phyloP scores from a whole-genome alignment of 2,797 vertebrate genomes.

The Sebastes variabilis region DNA sequence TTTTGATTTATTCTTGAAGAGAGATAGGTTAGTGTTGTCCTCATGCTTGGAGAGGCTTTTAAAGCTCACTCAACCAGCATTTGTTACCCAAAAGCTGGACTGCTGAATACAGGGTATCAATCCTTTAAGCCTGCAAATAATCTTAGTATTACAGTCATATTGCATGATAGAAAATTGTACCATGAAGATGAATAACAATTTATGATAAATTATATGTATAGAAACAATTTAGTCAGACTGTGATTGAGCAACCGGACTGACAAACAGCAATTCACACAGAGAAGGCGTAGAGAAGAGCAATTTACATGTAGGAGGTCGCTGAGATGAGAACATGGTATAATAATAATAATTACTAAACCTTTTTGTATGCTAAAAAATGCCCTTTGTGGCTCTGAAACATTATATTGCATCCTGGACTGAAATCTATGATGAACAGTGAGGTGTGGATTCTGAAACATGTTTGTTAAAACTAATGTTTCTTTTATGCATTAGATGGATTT shows the following conservation, averaged over 20 bases:
- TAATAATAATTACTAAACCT: neutral
- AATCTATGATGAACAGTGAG: constrained; percentile 7
- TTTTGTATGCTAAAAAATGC: neutral
- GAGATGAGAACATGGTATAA: neutral
- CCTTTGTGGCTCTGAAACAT: neutral
- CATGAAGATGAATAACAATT: neutral
- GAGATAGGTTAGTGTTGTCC: neutral
- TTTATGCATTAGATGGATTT: neutral
- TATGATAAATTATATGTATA: neutral
- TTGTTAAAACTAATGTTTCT: constrained; percentile 1
- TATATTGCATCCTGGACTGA: neutral
- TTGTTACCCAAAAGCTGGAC: neutral
- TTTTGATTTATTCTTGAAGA: neutral
- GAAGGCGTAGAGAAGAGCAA: neutral
- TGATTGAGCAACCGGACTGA: neutral
- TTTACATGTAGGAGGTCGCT: neutral
- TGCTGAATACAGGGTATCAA: neutral
- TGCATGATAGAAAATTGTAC: neutral
- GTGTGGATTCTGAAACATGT: neutral
- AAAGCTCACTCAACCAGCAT: neutral
- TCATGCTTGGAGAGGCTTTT: neutral
- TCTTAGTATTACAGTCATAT: neutral
- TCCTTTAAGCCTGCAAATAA: neutral
- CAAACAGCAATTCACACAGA: neutral
- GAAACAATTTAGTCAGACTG: neutral